phyloP scores from a whole-genome alignment of 2,113 vertebrate species.

The Lasiurus borealis region DNA sequence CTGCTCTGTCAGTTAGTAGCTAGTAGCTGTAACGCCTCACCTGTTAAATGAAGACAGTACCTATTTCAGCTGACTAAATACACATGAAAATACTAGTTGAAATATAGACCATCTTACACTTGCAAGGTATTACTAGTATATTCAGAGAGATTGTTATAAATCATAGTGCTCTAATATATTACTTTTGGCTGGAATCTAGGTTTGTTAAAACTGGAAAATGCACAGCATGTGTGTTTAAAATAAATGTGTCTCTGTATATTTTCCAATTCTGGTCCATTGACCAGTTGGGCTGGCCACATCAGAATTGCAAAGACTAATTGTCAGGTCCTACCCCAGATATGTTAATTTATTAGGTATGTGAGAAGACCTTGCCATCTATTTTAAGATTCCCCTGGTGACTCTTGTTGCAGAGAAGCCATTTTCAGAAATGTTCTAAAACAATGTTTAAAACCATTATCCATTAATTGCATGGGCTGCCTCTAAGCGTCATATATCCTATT shows the following conservation, averaged over 20 bases:
- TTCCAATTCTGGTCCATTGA: not conserved
- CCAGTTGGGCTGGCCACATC: not conserved
- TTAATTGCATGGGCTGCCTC: not conserved
- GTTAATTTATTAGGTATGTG: not conserved
- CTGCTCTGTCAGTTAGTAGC: not conserved
- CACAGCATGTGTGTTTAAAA: not conserved
- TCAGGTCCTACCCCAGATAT: not conserved
- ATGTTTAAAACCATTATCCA: not conserved
- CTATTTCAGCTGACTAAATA: not conserved
- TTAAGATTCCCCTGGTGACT: not conserved
- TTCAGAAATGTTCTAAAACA: not conserved
- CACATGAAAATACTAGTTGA: not conserved
- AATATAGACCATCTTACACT: not conserved
- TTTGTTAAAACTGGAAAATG: not conserved
- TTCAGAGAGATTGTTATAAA: not conserved
- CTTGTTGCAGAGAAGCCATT: not conserved
- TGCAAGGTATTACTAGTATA: not conserved
- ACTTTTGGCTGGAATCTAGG: not conserved
- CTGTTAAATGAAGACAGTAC: not conserved
- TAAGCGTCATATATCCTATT: not conserved
- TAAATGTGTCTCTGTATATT: conserved; percentile 22
- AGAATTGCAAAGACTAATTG: not conserved
- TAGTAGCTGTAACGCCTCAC: not conserved
- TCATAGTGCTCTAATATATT: not conserved
- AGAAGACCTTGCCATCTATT: not conserved